Conservation (phyloP, 2,888 invertebrate genomes). For the Iselma pallidipennis region DNA sequence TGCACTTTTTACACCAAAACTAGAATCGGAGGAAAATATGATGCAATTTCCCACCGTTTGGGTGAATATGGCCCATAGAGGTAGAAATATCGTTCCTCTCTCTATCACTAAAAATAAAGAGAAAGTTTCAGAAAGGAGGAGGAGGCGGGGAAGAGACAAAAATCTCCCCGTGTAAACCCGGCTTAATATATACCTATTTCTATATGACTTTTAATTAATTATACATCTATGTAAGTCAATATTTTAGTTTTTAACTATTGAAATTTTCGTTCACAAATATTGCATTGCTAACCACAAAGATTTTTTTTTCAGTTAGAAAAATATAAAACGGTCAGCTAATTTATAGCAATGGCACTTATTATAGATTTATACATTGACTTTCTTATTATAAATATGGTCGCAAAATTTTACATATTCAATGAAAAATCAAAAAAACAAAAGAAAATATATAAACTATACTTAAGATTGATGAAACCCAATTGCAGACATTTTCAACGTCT, state of each 20-base stretch:
- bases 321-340: constrained; percentile 45
- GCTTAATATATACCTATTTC: background rate
- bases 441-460: constrained; percentile 14
- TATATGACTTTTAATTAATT: background rate
- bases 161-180: too few relatives aligned
- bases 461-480: constrained; percentile 10
- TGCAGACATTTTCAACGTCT: background rate
- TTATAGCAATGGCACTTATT: constrained; percentile 47
- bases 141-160: too few relatives aligned
- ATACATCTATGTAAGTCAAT: background rate
- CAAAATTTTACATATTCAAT: constrained; percentile 13
- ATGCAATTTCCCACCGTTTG: too few relatives aligned
- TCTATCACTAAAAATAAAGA: too few relatives aligned
- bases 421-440: constrained; percentile 18
- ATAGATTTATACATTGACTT: constrained; percentile 31
- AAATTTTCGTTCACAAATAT: constrained; percentile 26
- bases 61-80: too few relatives aligned
- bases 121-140: too few relatives aligned
- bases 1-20: too few relatives aligned
- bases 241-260: constrained; percentile 11
- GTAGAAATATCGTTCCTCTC: too few relatives aligned
- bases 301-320: constrained; percentile 40
- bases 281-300: constrained; percentile 20
- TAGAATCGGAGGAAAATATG: too few relatives aligned
- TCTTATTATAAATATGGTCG: constrained; percentile 18